Conservation (phyloP, 92 coral and sea anemone species). For the Micromussa lordhowensis region DNA sequence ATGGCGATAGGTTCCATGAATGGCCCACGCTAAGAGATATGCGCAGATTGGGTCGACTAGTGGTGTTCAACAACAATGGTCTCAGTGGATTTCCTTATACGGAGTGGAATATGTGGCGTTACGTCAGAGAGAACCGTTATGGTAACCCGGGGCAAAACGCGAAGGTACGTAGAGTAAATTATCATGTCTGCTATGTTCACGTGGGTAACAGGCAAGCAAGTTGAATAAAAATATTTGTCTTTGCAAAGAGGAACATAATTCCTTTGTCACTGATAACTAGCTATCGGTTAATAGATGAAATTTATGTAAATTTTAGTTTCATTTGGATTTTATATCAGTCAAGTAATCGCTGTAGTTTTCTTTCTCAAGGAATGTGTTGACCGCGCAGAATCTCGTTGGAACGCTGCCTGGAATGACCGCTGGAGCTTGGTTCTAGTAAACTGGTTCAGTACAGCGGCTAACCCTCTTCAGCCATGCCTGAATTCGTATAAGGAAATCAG, state of each 20-base stretch:
- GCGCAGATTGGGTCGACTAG: conserved; percentile 86
- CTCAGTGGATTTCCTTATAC: conserved; percentile 88
- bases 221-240: no score
- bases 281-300: no score
- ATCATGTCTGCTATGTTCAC: neutral
- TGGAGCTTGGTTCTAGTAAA: conserved; percentile 85
- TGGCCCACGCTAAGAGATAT: conserved; percentile 95
- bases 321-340: no score
- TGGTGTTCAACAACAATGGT: conserved; percentile 91
- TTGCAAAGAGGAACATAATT: no score
- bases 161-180: conserved; percentile 34
- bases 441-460: conserved; percentile 88
- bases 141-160: conserved; percentile 73
- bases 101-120: conserved; percentile 87
- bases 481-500: conserved; percentile 73
- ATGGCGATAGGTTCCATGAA: conserved; percentile 75
- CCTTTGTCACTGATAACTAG: no score
- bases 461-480: conserved; percentile 89
- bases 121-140: conserved; percentile 91
- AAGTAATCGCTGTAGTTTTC: neutral
- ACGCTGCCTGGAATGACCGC: conserved; percentile 44
- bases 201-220: no score
- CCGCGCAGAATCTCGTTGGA: conserved; percentile 78
- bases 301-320: no score
- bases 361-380: conserved; percentile 81